Conservation (phyloP, 1,140 invertebrate species). For the Orius laevigatus region DNA sequence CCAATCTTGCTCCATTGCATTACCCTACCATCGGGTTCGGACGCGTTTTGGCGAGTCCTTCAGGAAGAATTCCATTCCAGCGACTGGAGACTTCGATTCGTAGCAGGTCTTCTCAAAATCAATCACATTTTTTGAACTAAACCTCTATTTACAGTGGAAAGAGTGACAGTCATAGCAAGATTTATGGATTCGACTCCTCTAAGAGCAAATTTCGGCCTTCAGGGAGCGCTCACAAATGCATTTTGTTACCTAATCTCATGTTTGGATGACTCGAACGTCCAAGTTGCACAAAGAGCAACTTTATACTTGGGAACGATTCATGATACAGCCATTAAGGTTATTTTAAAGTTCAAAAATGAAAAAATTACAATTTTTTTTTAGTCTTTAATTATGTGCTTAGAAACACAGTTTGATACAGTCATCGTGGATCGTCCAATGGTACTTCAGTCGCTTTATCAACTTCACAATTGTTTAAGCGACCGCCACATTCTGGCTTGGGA, state of each 20-base stretch:
- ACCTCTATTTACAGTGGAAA: slow-evolving; percentile 49
- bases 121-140: neutral
- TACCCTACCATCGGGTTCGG: slow-evolving; percentile 76
- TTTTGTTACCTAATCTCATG: slow-evolving; percentile 93
- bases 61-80: slow-evolving; percentile 82
- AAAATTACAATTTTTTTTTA: slow-evolving; percentile 29
- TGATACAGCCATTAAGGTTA: slow-evolving; percentile 59
- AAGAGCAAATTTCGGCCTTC: slow-evolving; percentile 62
- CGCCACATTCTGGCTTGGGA: slow-evolving; percentile 88
- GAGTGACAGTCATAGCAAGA: slow-evolving; percentile 77
- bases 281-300: slow-evolving; percentile 84
- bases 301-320: slow-evolving; percentile 89
- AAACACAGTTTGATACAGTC: slow-evolving; percentile 84
- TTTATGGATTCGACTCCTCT: slow-evolving; percentile 83
- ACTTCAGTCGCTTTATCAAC: slow-evolving; percentile 85
- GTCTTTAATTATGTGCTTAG: slow-evolving; percentile 70
- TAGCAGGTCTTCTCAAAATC: slow-evolving; percentile 42
- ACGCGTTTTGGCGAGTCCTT: slow-evolving; percentile 87
- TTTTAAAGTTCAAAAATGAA: slow-evolving; percentile 12
- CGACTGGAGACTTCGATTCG: slow-evolving; percentile 81
- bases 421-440: slow-evolving; percentile 94
- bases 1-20: slow-evolving; percentile 88
- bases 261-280: slow-evolving; percentile 88
- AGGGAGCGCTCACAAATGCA: slow-evolving; percentile 87
- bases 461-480: slow-evolving; percentile 84